Evolutionary conservation across 2,888 invertebrate genomes (phyloP), one percentile per base, ranked within the genome.

Genomic region (Odontocolon sp.): DNA sequence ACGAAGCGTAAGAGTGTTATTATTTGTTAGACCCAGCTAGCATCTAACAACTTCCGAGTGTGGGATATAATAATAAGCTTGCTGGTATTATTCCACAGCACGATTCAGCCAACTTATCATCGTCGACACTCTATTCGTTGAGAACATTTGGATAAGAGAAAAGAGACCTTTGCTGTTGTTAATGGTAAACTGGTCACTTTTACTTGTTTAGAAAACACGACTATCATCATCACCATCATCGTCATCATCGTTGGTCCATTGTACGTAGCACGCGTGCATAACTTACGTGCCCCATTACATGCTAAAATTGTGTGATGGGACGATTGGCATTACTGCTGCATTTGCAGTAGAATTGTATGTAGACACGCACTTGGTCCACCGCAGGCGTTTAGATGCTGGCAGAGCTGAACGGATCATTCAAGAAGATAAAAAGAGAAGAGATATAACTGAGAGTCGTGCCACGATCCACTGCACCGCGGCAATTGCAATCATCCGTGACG

Each of bases 401-500:
- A 11, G 61, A 26, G 42, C n/a, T 28, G 28, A 28, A 28, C 2
- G 6, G 28, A 42, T 28, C 31, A 33, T 21, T 31, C 31, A 16
- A 3, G 45, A 21, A 31, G 61, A 2, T 8, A 8, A 45, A 45
- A 31, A 61, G 61, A 61, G n/a, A 61, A 21, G 45, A 61, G n/a
- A 61, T 16, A 42, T 42, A 26, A 47, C 6, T 9, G 57, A 0
- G n/a, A 40, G 40, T 26, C 18, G 40, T n/a, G n/a, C n/a, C 59
- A 59, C 61, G 36, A 47, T 63, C 63, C 33, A 36, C 47, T 31
- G 8, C 47, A 2, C 18, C 11, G 26, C 33, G 21, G 38, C 63
- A 47, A 33, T 31, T 5, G 45, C 45, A 45, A 63, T 42, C 47
- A 36, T 63, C 47, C 63, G 47, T 47, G 47, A 63, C 47, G 63